phyloP scores from a whole-genome alignment of 2,113 vertebrate species.

The Sisor rabdophorus region DNA sequence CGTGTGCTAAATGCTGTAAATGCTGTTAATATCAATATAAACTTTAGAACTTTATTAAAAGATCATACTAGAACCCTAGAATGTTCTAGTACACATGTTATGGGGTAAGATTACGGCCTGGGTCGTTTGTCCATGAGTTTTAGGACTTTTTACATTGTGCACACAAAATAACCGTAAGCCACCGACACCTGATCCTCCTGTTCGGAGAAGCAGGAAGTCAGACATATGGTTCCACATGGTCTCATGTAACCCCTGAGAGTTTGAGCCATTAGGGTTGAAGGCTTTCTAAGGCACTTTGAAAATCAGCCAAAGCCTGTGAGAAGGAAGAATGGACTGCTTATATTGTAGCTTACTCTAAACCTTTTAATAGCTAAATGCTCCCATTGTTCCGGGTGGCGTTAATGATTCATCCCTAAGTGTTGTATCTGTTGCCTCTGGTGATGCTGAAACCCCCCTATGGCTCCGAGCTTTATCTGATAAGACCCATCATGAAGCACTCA shows the following conservation, averaged over 20 bases:
- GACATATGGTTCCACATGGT: constrained; percentile 14
- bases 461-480: constrained; percentile 12
- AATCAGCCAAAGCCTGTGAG: constrained; percentile 47
- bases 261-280: constrained; percentile 13
- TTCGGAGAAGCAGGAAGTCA: constrained; percentile 60
- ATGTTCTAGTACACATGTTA: constrained; percentile 19
- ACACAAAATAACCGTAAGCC: constrained; percentile 12
- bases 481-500: constrained; percentile 19
- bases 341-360: constrained; percentile 9
- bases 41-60: background rate
- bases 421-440: constrained; percentile 18
- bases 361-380: constrained; percentile 26
- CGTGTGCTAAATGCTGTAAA: background rate
- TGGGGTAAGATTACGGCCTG: constrained; percentile 17
- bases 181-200: constrained; percentile 60
- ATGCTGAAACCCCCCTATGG: constrained; percentile 18
- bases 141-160: constrained; percentile 19
- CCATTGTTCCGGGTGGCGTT: background rate
- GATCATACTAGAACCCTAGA: background rate
- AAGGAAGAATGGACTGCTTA: constrained; percentile 18
- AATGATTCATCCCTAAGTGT: background rate
- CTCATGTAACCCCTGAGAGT: constrained; percentile 7
- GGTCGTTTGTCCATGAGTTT: constrained; percentile 34
- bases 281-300: constrained; percentile 25
- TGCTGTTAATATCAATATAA: background rate